Conservation (phyloP, 2,113 vertebrate genomes). For the Parus major region DNA sequence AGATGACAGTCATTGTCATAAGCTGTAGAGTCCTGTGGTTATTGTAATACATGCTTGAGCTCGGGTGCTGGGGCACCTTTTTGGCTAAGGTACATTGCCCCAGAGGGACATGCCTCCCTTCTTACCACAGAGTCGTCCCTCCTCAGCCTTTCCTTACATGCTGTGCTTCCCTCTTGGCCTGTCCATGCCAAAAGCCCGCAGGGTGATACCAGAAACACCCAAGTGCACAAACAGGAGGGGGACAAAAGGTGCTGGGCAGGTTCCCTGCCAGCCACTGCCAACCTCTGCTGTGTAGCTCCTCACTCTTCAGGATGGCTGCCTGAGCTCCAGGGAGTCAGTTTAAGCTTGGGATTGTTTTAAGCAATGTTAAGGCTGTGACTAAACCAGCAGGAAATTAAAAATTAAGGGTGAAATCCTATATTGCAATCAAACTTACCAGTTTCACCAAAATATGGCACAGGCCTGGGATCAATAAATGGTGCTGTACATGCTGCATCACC, state of each 20-base stretch:
- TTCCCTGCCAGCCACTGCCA: background rate
- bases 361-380: background rate
- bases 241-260: background rate
- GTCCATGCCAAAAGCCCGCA: background rate
- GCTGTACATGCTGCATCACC: background rate
- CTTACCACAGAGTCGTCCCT: background rate
- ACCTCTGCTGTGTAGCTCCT: background rate
- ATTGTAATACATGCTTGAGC: background rate
- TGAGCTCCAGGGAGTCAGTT: background rate
- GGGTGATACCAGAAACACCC: background rate
- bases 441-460: background rate
- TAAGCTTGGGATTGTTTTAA: background rate
- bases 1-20: background rate
- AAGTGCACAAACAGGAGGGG: rapidly evolving
- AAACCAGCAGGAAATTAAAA: conserved; percentile 32
- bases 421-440: background rate
- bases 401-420: background rate
- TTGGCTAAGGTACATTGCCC: background rate
- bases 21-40: background rate
- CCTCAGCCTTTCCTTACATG: background rate
- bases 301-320: background rate
- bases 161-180: background rate
- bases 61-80: background rate
- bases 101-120: background rate
- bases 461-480: background rate